Conservation (phyloP, 2,113 vertebrate genomes). For the Polyodon spathula region DNA sequence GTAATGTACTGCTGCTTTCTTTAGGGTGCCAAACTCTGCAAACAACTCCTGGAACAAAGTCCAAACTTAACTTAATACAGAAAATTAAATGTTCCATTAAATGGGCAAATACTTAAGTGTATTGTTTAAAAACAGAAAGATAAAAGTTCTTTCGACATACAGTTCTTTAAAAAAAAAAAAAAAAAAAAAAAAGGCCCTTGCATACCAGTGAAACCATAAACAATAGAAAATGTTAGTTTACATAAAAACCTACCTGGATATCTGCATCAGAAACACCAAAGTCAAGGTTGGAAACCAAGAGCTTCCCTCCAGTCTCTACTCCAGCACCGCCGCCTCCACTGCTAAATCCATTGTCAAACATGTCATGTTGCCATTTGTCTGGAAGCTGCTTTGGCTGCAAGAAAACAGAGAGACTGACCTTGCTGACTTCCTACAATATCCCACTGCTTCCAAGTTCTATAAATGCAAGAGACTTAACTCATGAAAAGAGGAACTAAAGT, state of each 20-base stretch:
- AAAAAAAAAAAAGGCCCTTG: too few relatives aligned
- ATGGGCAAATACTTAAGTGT: neutral
- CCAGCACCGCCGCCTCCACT: conserved; percentile 57
- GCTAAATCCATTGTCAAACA: conserved; percentile 85
- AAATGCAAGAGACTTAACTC: too few relatives aligned
- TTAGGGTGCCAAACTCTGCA: conserved; percentile 89
- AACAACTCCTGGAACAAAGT: conserved; percentile 73
- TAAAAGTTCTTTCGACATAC: too few relatives aligned
- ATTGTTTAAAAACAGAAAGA: too few relatives aligned
- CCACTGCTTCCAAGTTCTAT: neutral
- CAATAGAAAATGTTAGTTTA: too few relatives aligned
- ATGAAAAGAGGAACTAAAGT: neutral
- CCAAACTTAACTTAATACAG: too few relatives aligned
- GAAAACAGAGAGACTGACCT: conserved; percentile 64
- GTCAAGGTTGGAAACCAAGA: conserved; percentile 91
- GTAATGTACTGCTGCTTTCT: conserved; percentile 93
- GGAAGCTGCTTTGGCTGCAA: conserved; percentile 91
- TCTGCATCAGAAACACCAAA: conserved; percentile 95
- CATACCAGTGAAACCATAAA: neutral
- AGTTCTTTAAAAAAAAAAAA: too few relatives aligned
- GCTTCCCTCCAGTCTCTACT: conserved; percentile 88
- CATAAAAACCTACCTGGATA: conserved; percentile 70
- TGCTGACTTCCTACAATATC: conserved; percentile 56
- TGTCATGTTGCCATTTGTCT: conserved; percentile 95
- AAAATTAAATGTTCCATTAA: too few relatives aligned